These are phyloP conservation scores for Physella acuta DNA, from an alignment of 1,140 invertebrate genomes.

Conservation along the genomic window DNA sequence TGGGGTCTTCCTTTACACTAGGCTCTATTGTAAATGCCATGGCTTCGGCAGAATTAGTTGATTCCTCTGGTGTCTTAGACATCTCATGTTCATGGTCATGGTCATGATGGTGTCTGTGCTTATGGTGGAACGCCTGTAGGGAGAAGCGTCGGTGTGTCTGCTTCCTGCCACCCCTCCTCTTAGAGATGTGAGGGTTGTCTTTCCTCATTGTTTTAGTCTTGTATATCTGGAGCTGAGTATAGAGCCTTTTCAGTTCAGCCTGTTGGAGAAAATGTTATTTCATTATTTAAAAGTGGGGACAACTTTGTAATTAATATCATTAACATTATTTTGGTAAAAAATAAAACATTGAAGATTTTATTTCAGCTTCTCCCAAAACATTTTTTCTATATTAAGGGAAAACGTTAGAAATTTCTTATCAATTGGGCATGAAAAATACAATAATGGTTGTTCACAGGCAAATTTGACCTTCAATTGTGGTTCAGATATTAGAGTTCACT, in stretches of 20 bases:
- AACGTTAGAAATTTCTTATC: background rate
- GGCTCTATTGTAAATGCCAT: conserved; percentile 47
- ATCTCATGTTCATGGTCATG: conserved; percentile 57
- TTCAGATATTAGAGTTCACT: too few species aligned
- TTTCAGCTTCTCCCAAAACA: too few species aligned
- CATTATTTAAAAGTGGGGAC: too few species aligned
- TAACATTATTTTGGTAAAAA: too few species aligned
- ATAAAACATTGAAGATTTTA: background rate
- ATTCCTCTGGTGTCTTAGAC: conserved; percentile 63
- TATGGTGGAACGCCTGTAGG: conserved; percentile 69
- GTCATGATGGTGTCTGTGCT: conserved; percentile 56
- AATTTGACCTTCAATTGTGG: too few species aligned
- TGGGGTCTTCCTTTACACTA: conserved; percentile 34
- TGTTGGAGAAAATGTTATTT: too few species aligned
- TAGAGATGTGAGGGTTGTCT: conserved; percentile 94
- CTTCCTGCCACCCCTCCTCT: conserved; percentile 86
- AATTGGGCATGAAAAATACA: too few species aligned
- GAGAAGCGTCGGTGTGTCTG: conserved; percentile 83
- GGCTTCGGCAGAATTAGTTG: conserved; percentile 60
- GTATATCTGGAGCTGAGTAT: conserved; percentile 79
- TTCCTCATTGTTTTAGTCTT: conserved; percentile 87
- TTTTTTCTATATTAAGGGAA: background rate
- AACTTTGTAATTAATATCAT: too few species aligned
- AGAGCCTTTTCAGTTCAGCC: conserved; percentile 87
- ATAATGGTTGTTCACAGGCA: too few species aligned